Conservation (phyloP, 2,113 vertebrate species). For the Centropus unirufus region DNA sequence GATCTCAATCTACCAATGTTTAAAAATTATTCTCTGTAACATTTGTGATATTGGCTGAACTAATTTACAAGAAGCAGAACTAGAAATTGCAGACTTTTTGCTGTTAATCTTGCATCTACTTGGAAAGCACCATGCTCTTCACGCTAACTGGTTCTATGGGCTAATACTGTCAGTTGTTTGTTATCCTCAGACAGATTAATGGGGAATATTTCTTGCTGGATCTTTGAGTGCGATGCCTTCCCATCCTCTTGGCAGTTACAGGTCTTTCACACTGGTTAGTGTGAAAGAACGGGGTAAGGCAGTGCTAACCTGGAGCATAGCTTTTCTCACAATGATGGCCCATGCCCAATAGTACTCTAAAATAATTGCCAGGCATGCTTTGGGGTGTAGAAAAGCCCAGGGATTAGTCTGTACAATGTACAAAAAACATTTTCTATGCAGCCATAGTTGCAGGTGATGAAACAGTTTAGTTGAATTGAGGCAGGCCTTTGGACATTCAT, state of each 20-base stretch:
- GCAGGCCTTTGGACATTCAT: neutral
- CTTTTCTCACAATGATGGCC: neutral
- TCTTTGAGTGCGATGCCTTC: fast-evolving
- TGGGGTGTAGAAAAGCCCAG: neutral
- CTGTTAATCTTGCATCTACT: neutral
- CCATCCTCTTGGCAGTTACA: neutral
- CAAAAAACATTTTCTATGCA: neutral
- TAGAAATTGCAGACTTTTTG: neutral
- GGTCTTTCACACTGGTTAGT: too few relatives aligned
- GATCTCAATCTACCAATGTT: neutral
- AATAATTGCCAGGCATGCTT: neutral
- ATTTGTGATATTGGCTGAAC: neutral
- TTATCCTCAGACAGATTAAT: neutral
- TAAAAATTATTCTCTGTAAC: neutral
- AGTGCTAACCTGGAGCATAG: neutral
- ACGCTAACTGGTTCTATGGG: neutral
- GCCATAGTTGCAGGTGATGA: neutral
- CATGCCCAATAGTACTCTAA: neutral
- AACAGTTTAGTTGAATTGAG: neutral
- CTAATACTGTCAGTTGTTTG: neutral
- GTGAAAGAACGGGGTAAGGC: neutral
- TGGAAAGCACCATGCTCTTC: neutral
- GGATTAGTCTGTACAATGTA: too few relatives aligned
- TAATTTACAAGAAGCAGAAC: neutral
- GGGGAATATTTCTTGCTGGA: neutral